Evolutionary conservation across 64 coral and sea anemone genomes (phyloP), one percentile per base, ranked within the genome.

Genomic region (Stichodactyla mertensii): DNA sequence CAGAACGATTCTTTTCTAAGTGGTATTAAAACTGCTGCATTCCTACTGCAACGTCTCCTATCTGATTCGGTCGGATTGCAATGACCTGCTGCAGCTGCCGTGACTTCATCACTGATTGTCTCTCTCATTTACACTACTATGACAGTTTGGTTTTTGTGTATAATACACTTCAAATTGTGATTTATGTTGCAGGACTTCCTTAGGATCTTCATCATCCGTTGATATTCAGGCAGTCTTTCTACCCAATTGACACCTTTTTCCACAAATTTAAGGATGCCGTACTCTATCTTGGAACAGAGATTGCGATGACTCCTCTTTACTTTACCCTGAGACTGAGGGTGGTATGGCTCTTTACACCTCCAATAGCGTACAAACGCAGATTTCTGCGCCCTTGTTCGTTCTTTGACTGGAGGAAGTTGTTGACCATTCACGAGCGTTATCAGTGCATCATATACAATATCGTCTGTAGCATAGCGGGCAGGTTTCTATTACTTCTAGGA

Each of bases 311-410:
- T 62, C 87, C 83, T 16, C 54, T 85, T 51, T 10, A 87, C 59
- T 67, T 89, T 93, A 53, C 88, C 92, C 69, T 93, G 84, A 2
- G 84, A 89, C 84, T 89, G 84, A 27, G 92, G 92, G 20, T 89
- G 92, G 36, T 93, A 89, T 12, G 83, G 70, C 77, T 66, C 80
- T 62, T 78, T 70, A 16, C 57, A 77, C 78, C 83, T 71, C 89
- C 71, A 90, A 83, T 90, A 84, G 57, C 83, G 69, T 66, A 90
- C 55, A 54, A 16, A 52, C 67, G 89, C 71, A 85, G 89, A 78
- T 90, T 85, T 80, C 74, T 86, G 24, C 4, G 89, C 55, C 26
- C 54, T 84, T n/a, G n/a, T 86, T 85, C 89, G 26, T 78, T 86
- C 89, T 90, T 57, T 26, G 6, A 86, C 83, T 16, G 71, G 89